Conservation (phyloP, 2,888 invertebrate genomes). For the Agrilus cyanescens region DNA sequence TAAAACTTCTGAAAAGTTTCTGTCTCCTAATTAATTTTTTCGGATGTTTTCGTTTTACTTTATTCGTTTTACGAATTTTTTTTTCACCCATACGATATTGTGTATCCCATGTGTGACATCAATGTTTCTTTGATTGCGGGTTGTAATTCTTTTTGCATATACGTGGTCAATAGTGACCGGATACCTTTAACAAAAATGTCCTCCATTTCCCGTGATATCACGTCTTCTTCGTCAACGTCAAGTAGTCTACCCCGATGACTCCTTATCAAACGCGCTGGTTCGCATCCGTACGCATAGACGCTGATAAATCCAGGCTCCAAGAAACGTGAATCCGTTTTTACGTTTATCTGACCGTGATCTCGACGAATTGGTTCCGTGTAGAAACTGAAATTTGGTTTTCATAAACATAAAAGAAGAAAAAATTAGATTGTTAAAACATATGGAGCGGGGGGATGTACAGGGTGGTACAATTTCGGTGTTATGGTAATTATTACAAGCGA, state of each 20-base stretch:
- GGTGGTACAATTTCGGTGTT: too few relatives aligned
- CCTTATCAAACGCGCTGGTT: constrained; percentile 33
- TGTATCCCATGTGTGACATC: constrained; percentile 80
- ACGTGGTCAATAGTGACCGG: constrained; percentile 63
- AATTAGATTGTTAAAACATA: too few relatives aligned
- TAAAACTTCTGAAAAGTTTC: too few relatives aligned
- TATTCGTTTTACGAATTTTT: too few relatives aligned
- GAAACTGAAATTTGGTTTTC: constrained; percentile 33
- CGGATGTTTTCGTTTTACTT: too few relatives aligned
- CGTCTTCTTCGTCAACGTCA: constrained; percentile 46
- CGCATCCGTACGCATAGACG: constrained; percentile 75
- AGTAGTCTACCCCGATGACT: constrained; percentile 25
- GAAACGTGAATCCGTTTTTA: constrained; percentile 71
- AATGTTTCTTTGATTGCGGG: constrained; percentile 77
- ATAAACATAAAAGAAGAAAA: too few relatives aligned
- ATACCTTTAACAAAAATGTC: constrained; percentile 77
- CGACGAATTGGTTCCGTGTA: constrained; percentile 58
- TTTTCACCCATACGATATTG: constrained; percentile 64
- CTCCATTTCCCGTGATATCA: constrained; percentile 70
- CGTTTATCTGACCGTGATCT: constrained; percentile 57
- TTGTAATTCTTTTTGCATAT: constrained; percentile 73
- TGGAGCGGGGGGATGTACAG: too few relatives aligned
- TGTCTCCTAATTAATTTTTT: too few relatives aligned
- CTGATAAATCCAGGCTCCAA: constrained; percentile 76
- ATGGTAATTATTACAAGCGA: too few relatives aligned